Percentiles rank a stretch among this genome's conserved stretches.
Conservation (phyloP, 2,113 vertebrate species). For the Camelus dromedarius region DNA sequence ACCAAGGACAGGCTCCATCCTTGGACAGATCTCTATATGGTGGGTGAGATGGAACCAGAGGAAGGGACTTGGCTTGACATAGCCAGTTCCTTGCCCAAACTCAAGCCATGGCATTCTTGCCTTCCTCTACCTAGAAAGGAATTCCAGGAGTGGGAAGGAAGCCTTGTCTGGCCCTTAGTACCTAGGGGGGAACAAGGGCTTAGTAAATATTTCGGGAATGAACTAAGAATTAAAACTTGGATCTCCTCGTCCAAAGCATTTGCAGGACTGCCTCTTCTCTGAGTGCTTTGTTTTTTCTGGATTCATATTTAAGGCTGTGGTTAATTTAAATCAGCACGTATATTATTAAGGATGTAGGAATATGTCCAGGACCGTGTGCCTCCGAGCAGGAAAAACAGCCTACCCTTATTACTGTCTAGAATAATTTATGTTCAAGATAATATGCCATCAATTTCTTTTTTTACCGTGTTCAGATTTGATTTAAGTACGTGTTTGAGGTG, state of each 20-base stretch:
- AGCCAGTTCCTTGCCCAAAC: neutral
- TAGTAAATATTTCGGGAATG: neutral
- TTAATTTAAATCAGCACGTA: neutral
- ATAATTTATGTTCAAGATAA: slow-evolving; percentile 50
- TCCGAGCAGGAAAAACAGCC: neutral
- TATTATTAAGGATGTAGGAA: neutral
- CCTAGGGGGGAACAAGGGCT: neutral
- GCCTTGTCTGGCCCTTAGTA: neutral
- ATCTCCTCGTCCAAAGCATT: neutral
- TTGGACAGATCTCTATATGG: neutral
- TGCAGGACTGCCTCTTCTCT: neutral
- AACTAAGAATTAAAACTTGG: neutral
- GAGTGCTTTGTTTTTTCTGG: neutral
- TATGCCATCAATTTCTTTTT: slow-evolving; percentile 58
- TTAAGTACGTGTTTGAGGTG: slow-evolving; percentile 10
- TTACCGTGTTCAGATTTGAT: slow-evolving; percentile 36
- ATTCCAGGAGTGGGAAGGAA: neutral
- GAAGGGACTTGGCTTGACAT: neutral
- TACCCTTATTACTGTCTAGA: neutral
- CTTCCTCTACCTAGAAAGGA: neutral
- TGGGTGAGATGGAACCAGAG: neutral
- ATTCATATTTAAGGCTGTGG: neutral
- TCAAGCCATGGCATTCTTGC: neutral
- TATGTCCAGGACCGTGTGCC: neutral
- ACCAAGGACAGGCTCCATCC: neutral